Evolutionary conservation across 2,113 vertebrate genomes (phyloP), one percentile per base, ranked within the genome.

Genomic region (Rhea americana): DNA sequence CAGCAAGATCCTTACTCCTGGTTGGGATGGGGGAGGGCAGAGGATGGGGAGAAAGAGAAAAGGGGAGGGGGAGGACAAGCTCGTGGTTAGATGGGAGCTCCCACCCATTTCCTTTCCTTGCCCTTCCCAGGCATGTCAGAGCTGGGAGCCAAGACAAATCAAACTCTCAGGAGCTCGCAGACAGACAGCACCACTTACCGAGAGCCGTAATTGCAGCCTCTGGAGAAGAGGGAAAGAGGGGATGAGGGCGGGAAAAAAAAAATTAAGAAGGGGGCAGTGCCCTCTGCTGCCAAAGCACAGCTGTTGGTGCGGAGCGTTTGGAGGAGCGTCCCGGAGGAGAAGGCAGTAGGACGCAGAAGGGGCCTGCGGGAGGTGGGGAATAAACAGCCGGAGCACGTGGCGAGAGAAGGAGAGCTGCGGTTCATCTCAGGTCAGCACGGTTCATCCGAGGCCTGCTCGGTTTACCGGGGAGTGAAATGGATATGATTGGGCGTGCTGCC

Each of bases 61-160:
- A 83, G 96, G 35, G 51, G 51, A 75, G 70, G 56, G 89, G 53
- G 22, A 47, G 72, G 78, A 85, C 39, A 14, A 90, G 83, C 72
- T 96, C 95, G 97, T 97, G 97, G 98, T 98, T 98, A 80, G 88
- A 59, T 79, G 97, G 92, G 91, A 93, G 94, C 82, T 96, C 96
- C 98, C 98, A 99, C 98, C 98, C 98, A 98, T 98, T 99, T 99
- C 98, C 98, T 98, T 98, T 98, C 98, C 97, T 98, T 98, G 98
- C 98, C 98, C 98, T 99, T 98, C 98, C 98, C 98, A 99, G 98
- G 98, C 98, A 98, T 98, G 98, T 97, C 97, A 98, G 97, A 97
- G 97, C 95, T 73, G 93, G 97, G 91, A 98, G 98, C 98, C 98
- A 98, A 98, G 97, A 98, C 97, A 98, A 97, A 98, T 98, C 95